These are phyloP conservation scores for Chaetodon trifasciatus DNA, from an alignment of 2,797 vertebrate genomes.

Conservation along the genomic window DNA sequence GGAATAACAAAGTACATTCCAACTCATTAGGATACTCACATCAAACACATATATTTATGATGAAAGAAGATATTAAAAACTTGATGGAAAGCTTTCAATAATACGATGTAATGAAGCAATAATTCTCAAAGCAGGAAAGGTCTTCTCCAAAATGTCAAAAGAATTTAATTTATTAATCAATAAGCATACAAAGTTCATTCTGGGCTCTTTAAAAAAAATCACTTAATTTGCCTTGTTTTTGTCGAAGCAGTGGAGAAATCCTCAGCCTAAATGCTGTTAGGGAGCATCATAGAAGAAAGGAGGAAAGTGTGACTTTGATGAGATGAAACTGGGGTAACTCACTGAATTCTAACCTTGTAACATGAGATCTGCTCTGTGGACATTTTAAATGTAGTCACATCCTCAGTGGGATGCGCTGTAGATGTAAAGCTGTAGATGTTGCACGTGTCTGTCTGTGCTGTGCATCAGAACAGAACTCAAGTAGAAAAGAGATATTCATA, in stretches of 20 bases:
- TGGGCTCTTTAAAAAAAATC: conserved; percentile 14
- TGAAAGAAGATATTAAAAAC: conserved; percentile 70
- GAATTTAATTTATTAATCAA: conserved; percentile 67
- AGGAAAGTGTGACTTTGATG: conserved; percentile 23
- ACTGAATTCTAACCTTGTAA: conserved; percentile 27
- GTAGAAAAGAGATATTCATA: conserved; percentile 6
- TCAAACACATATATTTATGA: conserved; percentile 66
- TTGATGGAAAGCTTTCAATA: conserved; percentile 73
- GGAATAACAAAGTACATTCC: conserved; percentile 48
- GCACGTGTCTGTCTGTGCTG: neutral
- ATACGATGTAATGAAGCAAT: conserved; percentile 69
- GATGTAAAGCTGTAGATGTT: conserved; percentile 5
- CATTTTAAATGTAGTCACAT: conserved; percentile 28
- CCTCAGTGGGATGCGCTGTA: conserved; percentile 1
- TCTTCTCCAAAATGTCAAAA: conserved; percentile 56
- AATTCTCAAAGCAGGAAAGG: conserved; percentile 51
- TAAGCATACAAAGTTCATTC: conserved; percentile 58
- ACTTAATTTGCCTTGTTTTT: conserved; percentile 55
- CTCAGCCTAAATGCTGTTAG: conserved; percentile 22
- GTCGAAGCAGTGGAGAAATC: conserved; percentile 12
- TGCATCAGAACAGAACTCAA: neutral
- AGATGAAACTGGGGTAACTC: conserved; percentile 21
- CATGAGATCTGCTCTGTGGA: conserved; percentile 28
- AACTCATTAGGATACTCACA: conserved; percentile 60
- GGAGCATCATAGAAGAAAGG: conserved; percentile 1